Evolutionary conservation across 2,113 vertebrate species (phyloP).

Genomic region (Chitala chitala): DNA sequence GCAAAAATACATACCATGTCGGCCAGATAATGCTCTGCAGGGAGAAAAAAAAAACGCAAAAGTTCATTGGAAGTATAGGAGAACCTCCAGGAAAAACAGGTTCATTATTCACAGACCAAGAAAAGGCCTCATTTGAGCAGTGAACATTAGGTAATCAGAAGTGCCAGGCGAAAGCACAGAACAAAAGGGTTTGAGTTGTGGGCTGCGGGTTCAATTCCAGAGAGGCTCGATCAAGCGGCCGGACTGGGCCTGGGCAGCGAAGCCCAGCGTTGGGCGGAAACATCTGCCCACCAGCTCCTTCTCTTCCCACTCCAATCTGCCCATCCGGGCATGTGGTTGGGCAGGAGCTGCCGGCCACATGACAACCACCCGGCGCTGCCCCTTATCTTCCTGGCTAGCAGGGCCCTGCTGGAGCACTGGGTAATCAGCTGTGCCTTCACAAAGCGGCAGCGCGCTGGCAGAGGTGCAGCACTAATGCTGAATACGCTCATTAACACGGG

Average conservation of each 20-base stretch:
- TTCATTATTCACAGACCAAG: background rate
- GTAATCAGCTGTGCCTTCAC: conserved; percentile 32
- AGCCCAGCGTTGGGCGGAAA: conserved; percentile 32
- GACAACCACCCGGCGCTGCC: conserved; percentile 33
- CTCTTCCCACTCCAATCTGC: conserved; percentile 39
- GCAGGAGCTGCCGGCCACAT: conserved; percentile 39
- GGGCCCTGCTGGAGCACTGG: conserved; percentile 37
- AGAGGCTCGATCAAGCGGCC: conserved; percentile 18
- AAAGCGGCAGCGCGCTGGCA: conserved; percentile 40
- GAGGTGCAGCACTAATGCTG: conserved; percentile 20
- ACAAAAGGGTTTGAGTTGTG: conserved; percentile 30
- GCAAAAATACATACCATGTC: conserved; percentile 68
- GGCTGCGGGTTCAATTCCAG: conserved; percentile 19
- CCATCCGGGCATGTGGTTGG: conserved; percentile 25
- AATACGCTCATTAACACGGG: conserved; percentile 36
- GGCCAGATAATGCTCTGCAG: conserved; percentile 74
- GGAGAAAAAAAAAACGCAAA: conserved; percentile 30
- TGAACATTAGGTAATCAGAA: conserved; percentile 29
- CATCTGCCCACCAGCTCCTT: conserved; percentile 32
- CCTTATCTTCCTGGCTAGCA: conserved; percentile 40
- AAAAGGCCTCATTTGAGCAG: conserved; percentile 1
- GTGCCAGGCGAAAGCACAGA: conserved; percentile 27
- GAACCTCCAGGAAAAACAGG: background rate
- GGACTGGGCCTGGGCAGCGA: conserved; percentile 2
- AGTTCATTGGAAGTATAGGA: conserved; percentile 10